Conservation (phyloP, 2,797 vertebrate genomes). For the Serranus cabrilla region DNA sequence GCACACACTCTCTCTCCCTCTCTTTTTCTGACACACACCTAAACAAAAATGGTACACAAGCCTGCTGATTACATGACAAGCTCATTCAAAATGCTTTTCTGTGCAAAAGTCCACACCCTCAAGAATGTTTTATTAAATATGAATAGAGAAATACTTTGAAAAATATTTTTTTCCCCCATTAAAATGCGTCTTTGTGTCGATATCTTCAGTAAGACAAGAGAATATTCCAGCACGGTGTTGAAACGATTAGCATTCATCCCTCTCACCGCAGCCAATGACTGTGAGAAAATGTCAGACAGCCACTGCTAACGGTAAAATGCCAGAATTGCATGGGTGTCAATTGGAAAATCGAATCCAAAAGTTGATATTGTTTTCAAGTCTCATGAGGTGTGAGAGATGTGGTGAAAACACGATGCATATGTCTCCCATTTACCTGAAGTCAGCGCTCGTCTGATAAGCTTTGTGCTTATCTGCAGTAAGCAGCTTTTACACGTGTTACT, state of each 20-base stretch:
- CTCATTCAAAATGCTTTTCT: constrained; percentile 27
- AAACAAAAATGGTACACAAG: constrained; percentile 46
- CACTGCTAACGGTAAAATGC: constrained; percentile 55
- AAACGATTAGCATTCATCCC: constrained; percentile 57
- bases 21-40: constrained; percentile 16
- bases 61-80: constrained; percentile 47
- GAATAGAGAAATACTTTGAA: background rate
- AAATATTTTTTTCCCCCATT: background rate
- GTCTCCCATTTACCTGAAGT: constrained; percentile 24
- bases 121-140: constrained; percentile 12
- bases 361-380: constrained; percentile 57
- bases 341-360: constrained; percentile 58
- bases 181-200: constrained; percentile 14
- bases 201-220: constrained; percentile 12
- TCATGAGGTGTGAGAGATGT: constrained; percentile 30
- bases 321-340: constrained; percentile 45
- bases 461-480: constrained; percentile 2
- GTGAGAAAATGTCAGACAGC: constrained; percentile 70
- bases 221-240: background rate
- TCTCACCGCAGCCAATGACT: constrained; percentile 20
- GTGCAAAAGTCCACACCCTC: background rate
- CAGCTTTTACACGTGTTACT: constrained; percentile 9
- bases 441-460: constrained; percentile 12
- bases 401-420: background rate
- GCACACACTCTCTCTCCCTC: background rate